phyloP scores from a whole-genome alignment of 2,797 vertebrate species.

The Acrocephalus scirpaceus region DNA sequence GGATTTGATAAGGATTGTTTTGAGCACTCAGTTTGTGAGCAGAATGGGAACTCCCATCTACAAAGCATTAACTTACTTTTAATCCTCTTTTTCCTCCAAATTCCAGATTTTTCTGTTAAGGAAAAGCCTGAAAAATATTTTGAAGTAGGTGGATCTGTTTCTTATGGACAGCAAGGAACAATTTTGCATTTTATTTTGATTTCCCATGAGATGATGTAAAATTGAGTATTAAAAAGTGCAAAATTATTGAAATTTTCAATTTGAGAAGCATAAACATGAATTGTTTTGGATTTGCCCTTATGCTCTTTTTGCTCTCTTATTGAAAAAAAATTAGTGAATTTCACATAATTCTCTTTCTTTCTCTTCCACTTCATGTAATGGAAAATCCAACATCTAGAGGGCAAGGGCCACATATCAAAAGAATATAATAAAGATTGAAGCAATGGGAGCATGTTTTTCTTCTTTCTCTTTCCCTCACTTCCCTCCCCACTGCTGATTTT shows the following conservation, averaged over 20 bases:
- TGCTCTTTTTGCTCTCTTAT: not conserved
- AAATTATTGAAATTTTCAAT: not conserved
- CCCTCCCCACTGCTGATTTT: not conserved
- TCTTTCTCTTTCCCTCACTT: not conserved
- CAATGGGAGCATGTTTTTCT: not conserved
- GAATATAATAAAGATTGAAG: not conserved
- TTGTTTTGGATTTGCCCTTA: not conserved
- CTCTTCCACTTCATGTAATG: not conserved
- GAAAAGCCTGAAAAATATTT: not conserved
- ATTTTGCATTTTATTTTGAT: not conserved
- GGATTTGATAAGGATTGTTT: not conserved
- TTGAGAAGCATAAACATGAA: not conserved
- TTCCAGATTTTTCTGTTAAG: not conserved
- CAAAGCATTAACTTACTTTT: not conserved
- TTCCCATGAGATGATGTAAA: not conserved
- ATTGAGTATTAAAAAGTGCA: not conserved
- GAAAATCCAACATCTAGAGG: not conserved
- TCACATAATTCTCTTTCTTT: not conserved
- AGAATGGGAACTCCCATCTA: not conserved
- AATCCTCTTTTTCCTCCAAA: not conserved
- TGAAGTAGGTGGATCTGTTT: not conserved
- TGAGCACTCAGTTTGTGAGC: not conserved
- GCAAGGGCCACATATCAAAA: not conserved
- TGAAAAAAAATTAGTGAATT: not conserved
- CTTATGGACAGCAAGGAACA: not conserved